Conservation (phyloP, 2,797 vertebrate species). For the Pachyuromys duprasi region DNA sequence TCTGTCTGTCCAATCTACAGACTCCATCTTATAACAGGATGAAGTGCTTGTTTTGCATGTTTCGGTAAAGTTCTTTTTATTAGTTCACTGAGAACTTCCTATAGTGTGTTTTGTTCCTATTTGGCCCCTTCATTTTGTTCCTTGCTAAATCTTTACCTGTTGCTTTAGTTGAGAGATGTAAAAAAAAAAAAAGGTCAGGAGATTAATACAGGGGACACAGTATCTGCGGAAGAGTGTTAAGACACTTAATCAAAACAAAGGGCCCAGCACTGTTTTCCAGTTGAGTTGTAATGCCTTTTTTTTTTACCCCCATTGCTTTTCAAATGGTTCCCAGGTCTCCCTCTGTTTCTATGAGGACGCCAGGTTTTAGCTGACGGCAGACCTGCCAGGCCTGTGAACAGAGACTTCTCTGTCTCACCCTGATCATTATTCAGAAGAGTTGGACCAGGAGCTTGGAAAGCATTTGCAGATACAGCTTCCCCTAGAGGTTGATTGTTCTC, state of each 20-base stretch:
- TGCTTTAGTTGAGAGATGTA: conserved; percentile 14
- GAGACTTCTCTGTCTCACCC: conserved; percentile 84
- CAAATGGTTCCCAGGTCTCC: conserved; percentile 56
- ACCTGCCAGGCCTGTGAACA: conserved; percentile 81
- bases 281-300: conserved; percentile 53
- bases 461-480: conserved; percentile 81
- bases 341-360: conserved; percentile 60
- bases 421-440: conserved; percentile 86
- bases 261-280: background rate
- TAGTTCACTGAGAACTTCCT: background rate
- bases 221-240: background rate
- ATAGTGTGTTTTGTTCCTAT: background rate
- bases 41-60: background rate
- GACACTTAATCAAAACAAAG: conserved; percentile 8
- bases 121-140: background rate
- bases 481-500: conserved; percentile 81
- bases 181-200: conserved; percentile 55
- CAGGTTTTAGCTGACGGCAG: conserved; percentile 59
- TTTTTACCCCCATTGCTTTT: conserved; percentile 64
- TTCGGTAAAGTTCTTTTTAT: background rate
- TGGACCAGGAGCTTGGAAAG: conserved; percentile 78
- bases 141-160: background rate
- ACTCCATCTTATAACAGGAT: background rate
- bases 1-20: background rate
- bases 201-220: conserved; percentile 2